phyloP scores from a whole-genome alignment of 2,113 vertebrate genomes.

The Thomomys bottae region DNA sequence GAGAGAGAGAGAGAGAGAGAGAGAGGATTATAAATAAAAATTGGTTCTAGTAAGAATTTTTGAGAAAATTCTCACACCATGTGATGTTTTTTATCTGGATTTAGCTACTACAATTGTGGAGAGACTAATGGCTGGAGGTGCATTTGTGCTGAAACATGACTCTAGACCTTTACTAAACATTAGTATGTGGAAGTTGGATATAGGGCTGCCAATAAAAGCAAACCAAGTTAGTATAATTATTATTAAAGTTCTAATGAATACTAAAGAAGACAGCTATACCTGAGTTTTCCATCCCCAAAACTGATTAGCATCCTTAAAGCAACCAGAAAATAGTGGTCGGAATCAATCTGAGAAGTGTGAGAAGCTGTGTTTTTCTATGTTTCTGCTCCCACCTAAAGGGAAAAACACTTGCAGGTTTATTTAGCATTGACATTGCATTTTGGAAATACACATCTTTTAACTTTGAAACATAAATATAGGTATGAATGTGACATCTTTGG shows the following conservation, averaged over 20 bases:
- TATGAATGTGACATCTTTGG: neutral
- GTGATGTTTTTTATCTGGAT: neutral
- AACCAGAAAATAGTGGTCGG: neutral
- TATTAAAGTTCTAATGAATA: neutral
- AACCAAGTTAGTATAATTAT: neutral
- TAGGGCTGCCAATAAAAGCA: neutral
- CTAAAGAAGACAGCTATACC: neutral
- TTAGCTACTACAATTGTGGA: neutral
- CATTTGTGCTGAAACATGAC: neutral
- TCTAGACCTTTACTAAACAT: neutral
- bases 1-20: neutral
- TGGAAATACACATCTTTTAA: neutral
- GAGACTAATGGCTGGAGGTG: neutral
- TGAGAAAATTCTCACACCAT: neutral
- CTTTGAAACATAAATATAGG: neutral
- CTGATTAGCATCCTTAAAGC: neutral
- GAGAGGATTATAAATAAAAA: too few species aligned
- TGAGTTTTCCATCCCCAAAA: conserved; percentile 13
- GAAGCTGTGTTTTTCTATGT: neutral
- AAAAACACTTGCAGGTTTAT: neutral
- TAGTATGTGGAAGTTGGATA: neutral
- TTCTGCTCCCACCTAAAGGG: neutral
- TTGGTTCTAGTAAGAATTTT: conserved; percentile 10
- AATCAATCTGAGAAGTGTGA: neutral
- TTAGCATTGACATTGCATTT: neutral